Evolutionary conservation across 2,888 invertebrate species (phyloP).

Genomic region (Hipparchia semele): DNA sequence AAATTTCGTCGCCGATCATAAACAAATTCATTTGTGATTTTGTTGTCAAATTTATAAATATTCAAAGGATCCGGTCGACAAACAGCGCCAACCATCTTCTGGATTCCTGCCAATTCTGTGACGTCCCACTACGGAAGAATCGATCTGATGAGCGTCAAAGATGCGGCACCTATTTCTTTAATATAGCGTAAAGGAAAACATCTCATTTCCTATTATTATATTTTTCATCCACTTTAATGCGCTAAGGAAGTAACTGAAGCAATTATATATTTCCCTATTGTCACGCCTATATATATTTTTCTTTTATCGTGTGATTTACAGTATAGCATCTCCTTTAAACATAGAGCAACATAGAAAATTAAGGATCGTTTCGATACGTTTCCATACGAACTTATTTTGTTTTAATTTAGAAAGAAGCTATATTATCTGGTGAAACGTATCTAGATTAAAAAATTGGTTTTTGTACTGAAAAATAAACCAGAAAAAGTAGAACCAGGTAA

Average conservation of each 20-base stretch:
- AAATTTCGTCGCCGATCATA: not conserved
- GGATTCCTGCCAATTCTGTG: slow-evolving; percentile 36
- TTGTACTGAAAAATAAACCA: too few relatives aligned
- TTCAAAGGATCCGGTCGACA: slow-evolving; percentile 31
- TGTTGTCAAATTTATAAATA: slow-evolving; percentile 29
- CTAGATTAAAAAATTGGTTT: too few relatives aligned
- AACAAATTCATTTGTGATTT: slow-evolving; percentile 6
- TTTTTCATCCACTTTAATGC: slow-evolving; percentile 7
- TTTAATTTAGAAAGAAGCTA: too few relatives aligned
- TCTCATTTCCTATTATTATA: slow-evolving; percentile 14
- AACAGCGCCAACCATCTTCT: slow-evolving; percentile 35
- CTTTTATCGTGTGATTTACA: not conserved
- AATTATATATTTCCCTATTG: not conserved
- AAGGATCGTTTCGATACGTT: not conserved
- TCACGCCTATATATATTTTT: not conserved
- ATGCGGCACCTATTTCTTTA: slow-evolving; percentile 21
- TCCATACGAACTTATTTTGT: too few relatives aligned
- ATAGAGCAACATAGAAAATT: not conserved
- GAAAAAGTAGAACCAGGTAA: not conserved
- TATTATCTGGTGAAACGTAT: too few relatives aligned
- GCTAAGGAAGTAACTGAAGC: slow-evolving; percentile 4
- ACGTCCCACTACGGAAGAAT: slow-evolving; percentile 29
- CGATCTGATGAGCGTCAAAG: slow-evolving; percentile 29
- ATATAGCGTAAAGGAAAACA: slow-evolving; percentile 9
- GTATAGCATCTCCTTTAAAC: not conserved